phyloP scores from a whole-genome alignment of 23 tunicate species.

The Styela clava region DNA sequence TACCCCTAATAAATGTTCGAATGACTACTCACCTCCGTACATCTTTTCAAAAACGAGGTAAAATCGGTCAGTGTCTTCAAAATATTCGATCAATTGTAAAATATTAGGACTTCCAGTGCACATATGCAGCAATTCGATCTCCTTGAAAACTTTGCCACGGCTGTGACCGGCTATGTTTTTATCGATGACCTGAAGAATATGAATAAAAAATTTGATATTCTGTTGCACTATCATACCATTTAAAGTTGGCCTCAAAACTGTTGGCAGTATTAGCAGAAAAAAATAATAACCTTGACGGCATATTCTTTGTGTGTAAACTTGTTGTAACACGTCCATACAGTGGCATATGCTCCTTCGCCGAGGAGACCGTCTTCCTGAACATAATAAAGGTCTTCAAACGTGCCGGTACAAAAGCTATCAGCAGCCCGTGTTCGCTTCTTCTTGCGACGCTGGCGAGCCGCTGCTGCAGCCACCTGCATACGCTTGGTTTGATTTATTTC shows the following conservation, averaged over 20 bases:
- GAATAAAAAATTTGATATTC: not conserved
- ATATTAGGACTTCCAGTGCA: constrained; percentile 82
- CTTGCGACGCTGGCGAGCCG: constrained; percentile 87
- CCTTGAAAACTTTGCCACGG: constrained; percentile 86
- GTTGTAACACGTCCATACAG: constrained; percentile 92
- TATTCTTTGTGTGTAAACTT: constrained; percentile 86
- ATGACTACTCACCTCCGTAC: constrained; percentile 91
- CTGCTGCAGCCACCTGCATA: constrained; percentile 73
- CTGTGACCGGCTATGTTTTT: constrained; percentile 95
- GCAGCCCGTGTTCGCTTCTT: constrained; percentile 89
- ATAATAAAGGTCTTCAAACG: constrained; percentile 86
- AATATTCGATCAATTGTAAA: constrained; percentile 93
- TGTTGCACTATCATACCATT: no score
- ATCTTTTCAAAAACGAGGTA: constrained; percentile 99
- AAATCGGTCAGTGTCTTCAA: constrained; percentile 83
- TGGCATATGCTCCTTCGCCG: constrained; percentile 99
- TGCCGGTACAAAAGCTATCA: constrained; percentile 93
- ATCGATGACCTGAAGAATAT: constrained; percentile 66
- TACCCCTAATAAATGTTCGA: not conserved
- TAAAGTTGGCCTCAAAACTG: no score
- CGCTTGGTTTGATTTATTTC: constrained; percentile 60
- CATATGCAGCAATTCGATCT: constrained; percentile 93
- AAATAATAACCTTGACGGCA: constrained; percentile 89
- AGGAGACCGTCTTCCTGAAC: constrained; percentile 57
- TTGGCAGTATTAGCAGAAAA: no score